Percentiles rank a stretch among this genome's conserved stretches.
Conservation (phyloP, 2,888 invertebrate genomes). For the Argyresthia goedartella region DNA sequence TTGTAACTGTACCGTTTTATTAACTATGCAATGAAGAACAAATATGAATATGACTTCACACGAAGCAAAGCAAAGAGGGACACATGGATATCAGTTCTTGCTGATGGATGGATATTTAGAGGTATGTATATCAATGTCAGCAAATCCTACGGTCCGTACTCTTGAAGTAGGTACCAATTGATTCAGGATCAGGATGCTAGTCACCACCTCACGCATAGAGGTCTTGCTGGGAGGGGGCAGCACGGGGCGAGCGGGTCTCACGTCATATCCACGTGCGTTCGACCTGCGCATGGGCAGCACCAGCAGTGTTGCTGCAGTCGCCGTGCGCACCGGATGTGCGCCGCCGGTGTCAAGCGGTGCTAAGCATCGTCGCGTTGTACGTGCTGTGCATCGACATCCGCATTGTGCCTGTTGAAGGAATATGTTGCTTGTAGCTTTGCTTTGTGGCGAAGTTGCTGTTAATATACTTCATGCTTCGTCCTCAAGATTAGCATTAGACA, state of each 20-base stretch:
- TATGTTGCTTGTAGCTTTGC: not conserved
- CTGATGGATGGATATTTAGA: too few relatives aligned
- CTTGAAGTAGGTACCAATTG: too few relatives aligned
- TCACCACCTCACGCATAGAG: constrained; percentile 45
- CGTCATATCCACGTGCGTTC: constrained; percentile 50
- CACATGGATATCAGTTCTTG: too few relatives aligned
- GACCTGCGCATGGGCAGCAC: constrained; percentile 22
- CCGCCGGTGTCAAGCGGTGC: constrained; percentile 52
- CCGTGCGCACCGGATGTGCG: constrained; percentile 31
- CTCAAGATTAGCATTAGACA: too few relatives aligned
- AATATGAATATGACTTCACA: too few relatives aligned
- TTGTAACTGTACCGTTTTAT: too few relatives aligned
- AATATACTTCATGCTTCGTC: not conserved
- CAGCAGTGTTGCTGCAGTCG: constrained; percentile 28
- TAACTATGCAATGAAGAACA: too few relatives aligned
- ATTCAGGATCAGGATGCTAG: too few relatives aligned
- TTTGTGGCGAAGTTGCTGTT: not conserved
- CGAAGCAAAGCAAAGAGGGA: too few relatives aligned
- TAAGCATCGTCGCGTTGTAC: constrained; percentile 55
- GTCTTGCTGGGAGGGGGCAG: constrained; percentile 45
- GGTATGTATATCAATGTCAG: too few relatives aligned
- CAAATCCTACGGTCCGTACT: too few relatives aligned
- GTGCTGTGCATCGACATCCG: constrained; percentile 64
- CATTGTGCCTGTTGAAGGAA: constrained; percentile 45
- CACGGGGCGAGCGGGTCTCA: constrained; percentile 25